These are phyloP conservation scores for Drosophila putrida DNA, from an alignment of 2,888 invertebrate species.

Conservation along the genomic window DNA sequence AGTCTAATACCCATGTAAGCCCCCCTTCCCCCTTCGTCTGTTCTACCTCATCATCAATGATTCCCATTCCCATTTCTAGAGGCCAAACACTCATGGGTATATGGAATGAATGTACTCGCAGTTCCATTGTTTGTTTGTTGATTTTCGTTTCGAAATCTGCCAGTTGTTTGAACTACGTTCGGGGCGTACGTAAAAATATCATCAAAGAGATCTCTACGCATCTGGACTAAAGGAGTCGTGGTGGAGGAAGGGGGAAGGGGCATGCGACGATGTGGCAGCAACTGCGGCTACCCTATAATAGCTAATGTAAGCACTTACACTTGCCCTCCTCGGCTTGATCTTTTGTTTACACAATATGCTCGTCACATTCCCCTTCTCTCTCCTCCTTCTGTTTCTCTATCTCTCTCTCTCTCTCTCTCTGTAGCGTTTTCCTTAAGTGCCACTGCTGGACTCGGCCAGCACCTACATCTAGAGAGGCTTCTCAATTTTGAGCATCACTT, in stretches of 20 bases:
- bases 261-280: conserved; percentile 14
- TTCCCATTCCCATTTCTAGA: conserved; percentile 4
- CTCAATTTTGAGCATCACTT: conserved; percentile 29
- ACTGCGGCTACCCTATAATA: conserved; percentile 60
- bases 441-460: conserved; percentile 25
- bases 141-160: conserved; percentile 58
- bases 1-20: conserved; percentile 62
- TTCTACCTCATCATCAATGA: not conserved
- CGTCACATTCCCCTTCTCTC: conserved; percentile 31
- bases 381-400: not conserved
- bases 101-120: conserved; percentile 24
- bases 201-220: conserved; percentile 64
- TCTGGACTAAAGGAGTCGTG: not conserved
- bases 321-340: conserved; percentile 49
- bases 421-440: conserved; percentile 29
- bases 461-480: conserved; percentile 27
- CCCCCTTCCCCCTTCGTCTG: not conserved
- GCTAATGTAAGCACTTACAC: conserved; percentile 71
- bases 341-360: conserved; percentile 69
- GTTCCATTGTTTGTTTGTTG: conserved; percentile 61
- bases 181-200: conserved; percentile 49
- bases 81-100: conserved; percentile 9
- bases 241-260: not conserved
- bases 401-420: conserved; percentile 4
- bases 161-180: conserved; percentile 59